These are phyloP conservation scores for Diplolepis rosae DNA, from an alignment of 2,888 invertebrate genomes.

Conservation along the genomic window DNA sequence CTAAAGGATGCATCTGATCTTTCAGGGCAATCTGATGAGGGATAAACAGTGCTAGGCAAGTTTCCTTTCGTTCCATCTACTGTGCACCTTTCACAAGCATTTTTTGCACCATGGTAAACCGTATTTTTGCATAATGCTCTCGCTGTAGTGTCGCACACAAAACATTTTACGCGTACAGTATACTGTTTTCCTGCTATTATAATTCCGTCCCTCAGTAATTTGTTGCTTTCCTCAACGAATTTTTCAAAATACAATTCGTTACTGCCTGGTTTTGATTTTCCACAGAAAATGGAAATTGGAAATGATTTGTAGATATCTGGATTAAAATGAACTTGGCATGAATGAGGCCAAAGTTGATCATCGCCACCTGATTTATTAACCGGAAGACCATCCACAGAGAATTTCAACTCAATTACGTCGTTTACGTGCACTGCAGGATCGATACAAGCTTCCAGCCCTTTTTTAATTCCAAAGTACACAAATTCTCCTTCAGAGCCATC, in stretches of 20 bases:
- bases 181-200: slow-evolving; percentile 30
- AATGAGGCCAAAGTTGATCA: slow-evolving; percentile 43
- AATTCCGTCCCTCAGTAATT: slow-evolving; percentile 39
- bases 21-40: background rate
- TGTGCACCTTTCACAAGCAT: slow-evolving; percentile 27
- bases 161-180: slow-evolving; percentile 36
- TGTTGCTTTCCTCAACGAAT: slow-evolving; percentile 46
- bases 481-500: slow-evolving; percentile 20
- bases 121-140: slow-evolving; percentile 34
- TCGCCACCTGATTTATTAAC: slow-evolving; percentile 33
- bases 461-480: slow-evolving; percentile 42
- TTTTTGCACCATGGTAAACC: slow-evolving; percentile 32
- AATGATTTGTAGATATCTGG: slow-evolving; percentile 41
- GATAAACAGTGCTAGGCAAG: background rate
- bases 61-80: background rate
- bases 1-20: slow-evolving; percentile 25
- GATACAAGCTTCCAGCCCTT: slow-evolving; percentile 39
- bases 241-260: slow-evolving; percentile 33
- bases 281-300: slow-evolving; percentile 43
- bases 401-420: slow-evolving; percentile 35
- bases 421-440: slow-evolving; percentile 36
- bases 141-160: slow-evolving; percentile 40
- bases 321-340: slow-evolving; percentile 34
- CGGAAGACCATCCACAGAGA: slow-evolving; percentile 44
- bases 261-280: slow-evolving; percentile 38